phyloP scores from a whole-genome alignment of 2,888 invertebrate species.

The Galerucella pusilla region DNA sequence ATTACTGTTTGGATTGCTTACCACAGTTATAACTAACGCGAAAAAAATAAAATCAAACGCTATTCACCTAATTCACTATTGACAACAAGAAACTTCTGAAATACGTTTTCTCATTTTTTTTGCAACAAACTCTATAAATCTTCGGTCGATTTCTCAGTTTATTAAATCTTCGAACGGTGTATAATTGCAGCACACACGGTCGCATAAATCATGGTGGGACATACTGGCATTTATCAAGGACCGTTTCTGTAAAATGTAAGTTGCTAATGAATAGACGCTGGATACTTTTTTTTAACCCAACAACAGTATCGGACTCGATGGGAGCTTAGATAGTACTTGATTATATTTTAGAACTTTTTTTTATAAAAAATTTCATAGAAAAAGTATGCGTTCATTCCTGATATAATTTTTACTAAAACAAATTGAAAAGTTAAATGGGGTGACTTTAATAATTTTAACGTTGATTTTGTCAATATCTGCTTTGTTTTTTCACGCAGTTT shows the following conservation, averaged over 20 bases:
- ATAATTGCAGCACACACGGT: conserved; percentile 63
- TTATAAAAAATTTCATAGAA: not conserved
- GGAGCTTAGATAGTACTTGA: not conserved
- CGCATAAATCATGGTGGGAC: conserved; percentile 60
- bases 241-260: conserved; percentile 52
- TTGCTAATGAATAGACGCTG: conserved; percentile 54
- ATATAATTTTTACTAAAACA: too few species aligned
- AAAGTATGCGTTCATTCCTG: not conserved
- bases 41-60: not conserved
- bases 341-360: too few species aligned
- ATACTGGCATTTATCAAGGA: conserved; percentile 59
- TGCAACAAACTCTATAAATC: conserved; percentile 55
- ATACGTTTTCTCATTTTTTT: conserved; percentile 48
- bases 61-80: conserved; percentile 4
- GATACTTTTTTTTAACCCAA: not conserved
- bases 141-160: conserved; percentile 63
- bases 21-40: conserved; percentile 5
- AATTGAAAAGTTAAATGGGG: too few species aligned
- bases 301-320: conserved; percentile 3
- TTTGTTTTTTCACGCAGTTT: too few species aligned
- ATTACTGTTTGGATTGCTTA: conserved; percentile 13
- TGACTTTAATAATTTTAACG: too few species aligned
- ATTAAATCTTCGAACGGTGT: conserved; percentile 63
- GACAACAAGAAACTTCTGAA: conserved; percentile 38
- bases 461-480: too few species aligned